phyloP scores from a whole-genome alignment of 2,888 invertebrate species.

The Cantharis nigra region DNA sequence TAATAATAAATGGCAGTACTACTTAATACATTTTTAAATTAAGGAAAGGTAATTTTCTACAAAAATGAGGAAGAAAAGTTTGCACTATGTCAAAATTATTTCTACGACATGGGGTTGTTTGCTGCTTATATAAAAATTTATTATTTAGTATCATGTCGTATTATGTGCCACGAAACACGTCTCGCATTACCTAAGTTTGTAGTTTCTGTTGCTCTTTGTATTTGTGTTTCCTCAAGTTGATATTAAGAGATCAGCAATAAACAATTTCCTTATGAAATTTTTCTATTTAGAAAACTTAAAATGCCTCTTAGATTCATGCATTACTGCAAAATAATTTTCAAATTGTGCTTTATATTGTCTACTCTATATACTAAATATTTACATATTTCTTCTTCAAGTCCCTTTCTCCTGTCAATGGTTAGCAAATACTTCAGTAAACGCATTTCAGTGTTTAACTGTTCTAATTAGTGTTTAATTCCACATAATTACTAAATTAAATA shows the following conservation, averaged over 20 bases:
- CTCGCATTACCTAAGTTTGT: not conserved
- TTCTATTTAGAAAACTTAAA: not conserved
- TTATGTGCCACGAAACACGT: not conserved
- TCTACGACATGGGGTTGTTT: not conserved
- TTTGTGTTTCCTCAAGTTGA: not conserved
- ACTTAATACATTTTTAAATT: not conserved
- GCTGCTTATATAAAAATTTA: not conserved
- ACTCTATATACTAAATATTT: too few species aligned
- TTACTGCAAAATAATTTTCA: too few species aligned
- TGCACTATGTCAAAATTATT: not conserved
- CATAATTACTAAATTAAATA: too few species aligned
- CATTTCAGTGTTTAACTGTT: too few species aligned
- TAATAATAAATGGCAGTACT: not conserved
- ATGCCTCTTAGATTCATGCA: not conserved
- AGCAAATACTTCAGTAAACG: too few species aligned
- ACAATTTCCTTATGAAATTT: not conserved
- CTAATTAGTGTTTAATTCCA: too few species aligned
- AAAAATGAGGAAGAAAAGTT: not conserved
- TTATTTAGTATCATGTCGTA: not conserved
- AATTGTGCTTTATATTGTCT: too few species aligned
- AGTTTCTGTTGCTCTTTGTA: not conserved
- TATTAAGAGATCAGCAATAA: not conserved
- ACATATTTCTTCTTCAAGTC: too few species aligned
- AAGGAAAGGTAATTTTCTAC: not conserved
- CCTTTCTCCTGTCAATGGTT: too few species aligned